Base-by-base conservation (phyloP, 1,140 invertebrate species). In the Pseudomyrmex sp. region DNA sequence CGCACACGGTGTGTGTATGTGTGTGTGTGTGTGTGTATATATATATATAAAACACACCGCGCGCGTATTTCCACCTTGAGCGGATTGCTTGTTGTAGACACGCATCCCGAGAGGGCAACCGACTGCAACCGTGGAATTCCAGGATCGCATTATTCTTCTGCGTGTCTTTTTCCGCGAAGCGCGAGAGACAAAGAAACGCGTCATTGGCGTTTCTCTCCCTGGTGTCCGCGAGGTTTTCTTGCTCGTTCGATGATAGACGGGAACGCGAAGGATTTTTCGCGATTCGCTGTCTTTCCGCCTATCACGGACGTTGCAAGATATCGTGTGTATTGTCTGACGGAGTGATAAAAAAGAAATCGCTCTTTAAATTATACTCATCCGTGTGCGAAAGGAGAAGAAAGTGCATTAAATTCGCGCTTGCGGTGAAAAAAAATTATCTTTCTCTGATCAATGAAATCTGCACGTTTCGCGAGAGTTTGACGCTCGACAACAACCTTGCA, bases 111-210 rank as follows among this genome's bases (percentile, higher is more conserved):
- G 75, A 72, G 74, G 74, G 59, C 58, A 62, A 74, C 65, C 86
- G 82, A 65, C 68, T 87, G 69, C 82, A 61, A 61, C 35, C 35
- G 35, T 66, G 61, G 70, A 87, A 88, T 88, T 56, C 84, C 66
- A 88, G 61, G 86, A 87, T n/a, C 86, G 85, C 85, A 85, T 35
- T 70, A 88, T 69, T 75, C 87, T 88, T 87, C 85, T 83, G 15
- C 68, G 68, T 65, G 74, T 59, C 83, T 59, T 50, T 69, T 80
- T 80, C 76, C 76, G 46, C 58, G 82, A 80, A 66, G 35, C 68
- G 63, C 23, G 20, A 48, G 66, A 62, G 69, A 86, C 75, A 86
- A 75, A 86, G 85, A 77, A 83, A 72, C 73, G 61, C 77, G 52
- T 58, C 52, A 18, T 63, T 26, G 80, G 52, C 56, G 85, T 52